Conservation (phyloP, 2,888 invertebrate species). For the Hydraecia micacea region DNA sequence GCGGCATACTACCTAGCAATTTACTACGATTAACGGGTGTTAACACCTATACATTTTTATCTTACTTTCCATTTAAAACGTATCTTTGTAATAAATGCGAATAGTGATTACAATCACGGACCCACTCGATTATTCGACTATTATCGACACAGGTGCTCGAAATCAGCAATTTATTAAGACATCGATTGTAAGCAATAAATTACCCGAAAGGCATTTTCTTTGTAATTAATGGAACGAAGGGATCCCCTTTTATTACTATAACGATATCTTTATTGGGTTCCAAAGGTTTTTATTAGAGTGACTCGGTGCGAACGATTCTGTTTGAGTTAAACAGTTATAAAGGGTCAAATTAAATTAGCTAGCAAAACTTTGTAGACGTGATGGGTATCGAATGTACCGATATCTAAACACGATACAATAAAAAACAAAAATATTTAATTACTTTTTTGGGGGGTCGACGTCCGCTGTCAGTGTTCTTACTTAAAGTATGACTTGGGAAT, state of each 20-base stretch:
- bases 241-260: conserved; percentile 81
- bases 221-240: conserved; percentile 80
- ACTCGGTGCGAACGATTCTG: conserved; percentile 58
- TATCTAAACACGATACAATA: not conserved
- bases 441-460: too few relatives aligned
- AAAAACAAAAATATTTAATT: not conserved
- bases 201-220: conserved; percentile 80
- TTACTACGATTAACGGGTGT: conserved; percentile 49
- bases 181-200: conserved; percentile 81
- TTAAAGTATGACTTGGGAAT: too few relatives aligned
- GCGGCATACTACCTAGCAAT: conserved; percentile 46
- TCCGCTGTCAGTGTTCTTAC: too few relatives aligned
- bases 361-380: not conserved
- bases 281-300: conserved; percentile 73
- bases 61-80: conserved; percentile 47
- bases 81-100: conserved; percentile 65
- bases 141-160: conserved; percentile 74
- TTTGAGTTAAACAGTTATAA: conserved; percentile 64
- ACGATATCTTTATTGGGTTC: conserved; percentile 84
- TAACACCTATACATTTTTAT: conserved; percentile 55
- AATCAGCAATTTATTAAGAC: conserved; percentile 84
- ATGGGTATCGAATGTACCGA: not conserved
- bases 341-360: not conserved
- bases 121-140: conserved; percentile 73
- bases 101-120: conserved; percentile 72